phyloP scores from a whole-genome alignment of 2,113 vertebrate genomes.

The Spermophilus dauricus region DNA sequence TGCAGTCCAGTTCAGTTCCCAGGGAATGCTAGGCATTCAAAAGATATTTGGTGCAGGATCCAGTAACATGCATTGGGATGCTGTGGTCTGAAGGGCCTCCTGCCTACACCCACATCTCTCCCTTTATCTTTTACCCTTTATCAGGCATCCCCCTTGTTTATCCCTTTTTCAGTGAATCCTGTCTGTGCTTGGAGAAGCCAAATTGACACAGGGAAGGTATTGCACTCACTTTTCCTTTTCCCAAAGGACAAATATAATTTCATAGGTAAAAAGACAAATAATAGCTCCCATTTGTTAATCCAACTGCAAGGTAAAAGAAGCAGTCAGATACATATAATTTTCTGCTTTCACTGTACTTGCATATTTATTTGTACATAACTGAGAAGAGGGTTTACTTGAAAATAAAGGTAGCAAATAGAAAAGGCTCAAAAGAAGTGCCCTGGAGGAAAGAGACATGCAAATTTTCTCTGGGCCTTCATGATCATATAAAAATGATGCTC shows the following conservation, averaged over 20 bases:
- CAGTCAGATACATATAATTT: background rate
- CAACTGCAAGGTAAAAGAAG: background rate
- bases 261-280: background rate
- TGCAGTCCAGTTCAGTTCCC: background rate
- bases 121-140: background rate
- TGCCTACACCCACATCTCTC: rapidly evolving
- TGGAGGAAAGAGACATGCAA: background rate
- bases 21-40: background rate
- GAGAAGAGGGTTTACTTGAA: background rate
- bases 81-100: background rate
- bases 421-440: background rate
- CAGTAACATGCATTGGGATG: background rate
- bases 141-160: background rate
- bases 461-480: background rate
- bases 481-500: background rate
- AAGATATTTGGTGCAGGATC: background rate
- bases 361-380: background rate
- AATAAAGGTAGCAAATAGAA: background rate
- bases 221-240: background rate
- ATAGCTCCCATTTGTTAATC: background rate
- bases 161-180: background rate
- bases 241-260: background rate
- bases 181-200: background rate
- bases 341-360: background rate
- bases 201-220: background rate